phyloP scores from a whole-genome alignment of 1,140 invertebrate genomes.

The Choristoneura fumiferana region DNA sequence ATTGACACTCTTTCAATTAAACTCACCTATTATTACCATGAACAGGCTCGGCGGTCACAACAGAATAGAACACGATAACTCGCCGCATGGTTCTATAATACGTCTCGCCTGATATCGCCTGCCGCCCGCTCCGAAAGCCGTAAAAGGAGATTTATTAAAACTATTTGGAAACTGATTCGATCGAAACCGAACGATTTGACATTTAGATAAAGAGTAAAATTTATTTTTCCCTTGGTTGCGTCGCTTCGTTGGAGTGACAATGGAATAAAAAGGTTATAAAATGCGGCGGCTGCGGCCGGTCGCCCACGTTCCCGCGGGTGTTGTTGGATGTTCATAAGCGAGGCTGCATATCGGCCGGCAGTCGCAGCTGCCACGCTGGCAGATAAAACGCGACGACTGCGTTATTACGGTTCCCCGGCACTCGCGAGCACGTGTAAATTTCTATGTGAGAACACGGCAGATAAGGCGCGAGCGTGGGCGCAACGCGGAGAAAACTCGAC shows the following conservation, averaged over 20 bases:
- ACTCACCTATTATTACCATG: slow-evolving; percentile 63
- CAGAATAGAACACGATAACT: slow-evolving; percentile 72
- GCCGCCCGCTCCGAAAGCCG: slow-evolving; percentile 54
- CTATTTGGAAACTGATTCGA: slow-evolving; percentile 78
- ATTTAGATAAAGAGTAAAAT: slow-evolving; percentile 77
- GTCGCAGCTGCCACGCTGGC: slow-evolving; percentile 45
- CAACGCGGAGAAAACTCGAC: slow-evolving; percentile 42
- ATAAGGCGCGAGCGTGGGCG: slow-evolving; percentile 62
- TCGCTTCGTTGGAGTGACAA: slow-evolving; percentile 66
- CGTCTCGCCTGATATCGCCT: slow-evolving; percentile 52
- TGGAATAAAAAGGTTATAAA: slow-evolving; percentile 78
- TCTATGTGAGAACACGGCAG: slow-evolving; percentile 66
- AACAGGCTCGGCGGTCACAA: slow-evolving; percentile 63
- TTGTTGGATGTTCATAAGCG: slow-evolving; percentile 51
- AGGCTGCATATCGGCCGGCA: slow-evolving; percentile 41
- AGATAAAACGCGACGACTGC: slow-evolving; percentile 68
- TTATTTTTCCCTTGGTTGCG: slow-evolving; percentile 70
- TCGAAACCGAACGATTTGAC: slow-evolving; percentile 76
- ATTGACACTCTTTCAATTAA: slow-evolving; percentile 78
- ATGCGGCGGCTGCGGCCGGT: slow-evolving; percentile 56
- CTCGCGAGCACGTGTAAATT: slow-evolving; percentile 74
- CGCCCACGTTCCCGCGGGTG: slow-evolving; percentile 64
- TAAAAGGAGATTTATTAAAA: slow-evolving; percentile 79
- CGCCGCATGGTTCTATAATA: slow-evolving; percentile 71
- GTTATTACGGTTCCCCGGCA: slow-evolving; percentile 54